Evolutionary conservation across 2,797 vertebrate species (phyloP), one percentile per base, ranked within the genome.

Genomic region (Trachurus trachurus): DNA sequence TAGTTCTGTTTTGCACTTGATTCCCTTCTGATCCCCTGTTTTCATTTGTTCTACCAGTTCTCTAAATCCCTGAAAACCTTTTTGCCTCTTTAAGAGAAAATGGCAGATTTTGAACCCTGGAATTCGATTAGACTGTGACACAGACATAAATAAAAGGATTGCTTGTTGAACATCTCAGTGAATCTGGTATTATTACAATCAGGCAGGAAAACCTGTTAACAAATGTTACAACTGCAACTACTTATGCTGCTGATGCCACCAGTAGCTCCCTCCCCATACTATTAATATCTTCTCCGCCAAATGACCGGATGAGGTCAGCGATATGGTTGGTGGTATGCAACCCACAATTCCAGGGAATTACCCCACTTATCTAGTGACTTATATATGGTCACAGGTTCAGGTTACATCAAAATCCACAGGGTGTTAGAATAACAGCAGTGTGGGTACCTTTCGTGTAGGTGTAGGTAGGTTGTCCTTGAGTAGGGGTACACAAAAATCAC

Each of bases 231-330:
- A 11, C 54, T 45, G 49, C 9, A 0, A 16, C 47, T 49, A 17
- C 40, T 9, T 31, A 10, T 39, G 9, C 34, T 26, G 26, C 50
- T 16, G 11, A 16, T 50, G 45, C 1, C 15, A 68, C 71, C 71
- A 40, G 66, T 74, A 67, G 78, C 45, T 64, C 40, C 54, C 59
- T 83, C 67, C 65, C 63, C 21, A 44, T 57, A 45, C 66, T 90
- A 86, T 74, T 80, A 78, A 85, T 77, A 82, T 19, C 52, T 45
- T 5, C 60, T 69, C 72, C 6, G 22, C 69, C 49, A 71, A 85
- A 71, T 61, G 75, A 74, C 62, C 34, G 31, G 47, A 49, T 64
- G 11, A 68, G 83, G 85, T 82, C 54, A 15, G n/a, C 7, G 22
- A 7, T 8, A 37, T 37, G 34, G 34, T 37, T 7, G 1, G 7